phyloP scores from a whole-genome alignment of 2,113 vertebrate genomes.

The Rhinichthys klamathensis region DNA sequence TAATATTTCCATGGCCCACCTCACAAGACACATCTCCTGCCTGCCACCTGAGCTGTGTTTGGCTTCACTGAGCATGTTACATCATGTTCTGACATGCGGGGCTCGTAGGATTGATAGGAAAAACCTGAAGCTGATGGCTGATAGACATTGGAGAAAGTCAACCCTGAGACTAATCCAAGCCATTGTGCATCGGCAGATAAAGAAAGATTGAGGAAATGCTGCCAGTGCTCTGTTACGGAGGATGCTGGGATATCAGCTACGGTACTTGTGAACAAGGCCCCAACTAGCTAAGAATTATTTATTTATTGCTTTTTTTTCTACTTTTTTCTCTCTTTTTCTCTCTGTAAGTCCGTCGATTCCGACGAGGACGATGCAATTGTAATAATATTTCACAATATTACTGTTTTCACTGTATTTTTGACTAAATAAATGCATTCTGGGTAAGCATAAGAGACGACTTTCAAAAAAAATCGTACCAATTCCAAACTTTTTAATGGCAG shows the following conservation, averaged over 20 bases:
- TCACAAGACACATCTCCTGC: conserved; percentile 19
- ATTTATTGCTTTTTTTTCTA: neutral
- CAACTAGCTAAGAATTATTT: conserved; percentile 60
- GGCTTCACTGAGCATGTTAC: conserved; percentile 35
- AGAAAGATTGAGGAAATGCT: conserved; percentile 47
- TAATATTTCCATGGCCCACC: conserved; percentile 23
- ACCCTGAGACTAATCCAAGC: conserved; percentile 51
- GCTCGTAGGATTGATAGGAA: conserved; percentile 29
- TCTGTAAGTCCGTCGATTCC: no score
- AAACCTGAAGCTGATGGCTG: conserved; percentile 46
- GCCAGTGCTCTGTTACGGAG: conserved; percentile 44
- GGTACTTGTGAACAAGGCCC: neutral
- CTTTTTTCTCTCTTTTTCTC: no score
- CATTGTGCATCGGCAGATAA: conserved; percentile 66
- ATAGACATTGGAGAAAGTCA: conserved; percentile 39
- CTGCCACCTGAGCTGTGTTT: conserved; percentile 44
- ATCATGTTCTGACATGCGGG: conserved; percentile 40
- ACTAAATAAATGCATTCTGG: no score
- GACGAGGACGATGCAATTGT: no score
- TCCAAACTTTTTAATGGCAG: no score
- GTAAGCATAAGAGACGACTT: no score
- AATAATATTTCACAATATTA: no score
- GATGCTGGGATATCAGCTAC: conserved; percentile 53
- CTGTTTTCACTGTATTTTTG: no score
- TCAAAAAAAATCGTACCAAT: no score